Evolutionary conservation across 2,113 vertebrate species (phyloP), one percentile per base, ranked within the genome.

Genomic region (Lipophrys pholis): DNA sequence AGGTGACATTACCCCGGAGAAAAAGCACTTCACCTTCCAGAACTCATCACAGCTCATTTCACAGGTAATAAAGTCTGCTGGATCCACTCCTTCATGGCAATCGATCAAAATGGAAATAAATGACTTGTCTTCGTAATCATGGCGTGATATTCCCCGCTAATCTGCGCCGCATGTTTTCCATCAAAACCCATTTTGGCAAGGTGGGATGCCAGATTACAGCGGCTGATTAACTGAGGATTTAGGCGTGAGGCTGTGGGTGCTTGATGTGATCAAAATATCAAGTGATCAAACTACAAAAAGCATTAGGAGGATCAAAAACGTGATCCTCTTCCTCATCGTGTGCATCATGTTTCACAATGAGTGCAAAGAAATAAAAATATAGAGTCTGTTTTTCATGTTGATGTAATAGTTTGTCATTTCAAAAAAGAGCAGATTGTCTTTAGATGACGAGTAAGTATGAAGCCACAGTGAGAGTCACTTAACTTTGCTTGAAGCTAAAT

Each of bases 21-120:
- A 35, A 61, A 73, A 73, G 46, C 62, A 56, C 61, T 78, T 78
- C 78, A 77, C 73, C 76, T 73, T 82, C 60, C 78, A 73, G 73
- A 86, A 80, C 83, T 81, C 88, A 91, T 87, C 85, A 80, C 78
- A 86, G 80, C 85, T 90, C 55, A 78, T 91, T 90, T 89, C 78
- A 83, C 78, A 83, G 82, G 84, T 88, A 88, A 89, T 90, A 84
- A 85, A 84, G 83, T 82, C 76, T 68, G 73, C 65, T 30, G 42
- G 39, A 77, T 80, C 65, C 69, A 56, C 68, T 85, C 68, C 76
- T 73, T 69, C 56, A 11, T 73, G 65, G 67, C 73, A 78, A 82
- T 90, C 78, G 36, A 83, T 90, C 87, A 87, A 79, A 83, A 79
- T 78, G 81, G 70, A 80, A 87, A 83, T 75, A 82, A 74, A 88